These are phyloP conservation scores for Lampropteryx suffumata DNA, from an alignment of 2,888 invertebrate species.

Conservation along the genomic window DNA sequence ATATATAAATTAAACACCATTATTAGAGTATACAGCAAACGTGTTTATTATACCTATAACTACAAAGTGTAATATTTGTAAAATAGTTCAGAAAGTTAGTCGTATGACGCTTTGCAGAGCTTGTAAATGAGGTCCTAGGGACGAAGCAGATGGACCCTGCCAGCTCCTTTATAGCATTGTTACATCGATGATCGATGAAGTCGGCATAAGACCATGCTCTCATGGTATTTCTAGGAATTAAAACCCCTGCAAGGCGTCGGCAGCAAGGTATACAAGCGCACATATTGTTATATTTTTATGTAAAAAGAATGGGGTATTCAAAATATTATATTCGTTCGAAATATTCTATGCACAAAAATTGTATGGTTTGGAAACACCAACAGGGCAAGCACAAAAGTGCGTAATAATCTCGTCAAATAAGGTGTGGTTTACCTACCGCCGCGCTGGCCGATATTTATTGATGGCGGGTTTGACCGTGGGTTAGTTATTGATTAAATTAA, in stretches of 20 bases:
- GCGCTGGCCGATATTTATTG: too few relatives aligned
- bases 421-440: too few relatives aligned
- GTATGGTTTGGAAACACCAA: too few relatives aligned
- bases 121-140: background rate
- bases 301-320: too few relatives aligned
- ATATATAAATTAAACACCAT: conserved; percentile 24
- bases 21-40: conserved; percentile 34
- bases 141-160: background rate
- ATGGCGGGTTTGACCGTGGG: too few relatives aligned
- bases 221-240: background rate
- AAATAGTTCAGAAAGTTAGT: conserved; percentile 32
- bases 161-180: background rate
- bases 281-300: background rate
- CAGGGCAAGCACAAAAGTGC: conserved; percentile 1
- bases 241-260: background rate
- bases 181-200: background rate
- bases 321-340: too few relatives aligned
- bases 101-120: conserved; percentile 26
- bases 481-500: too few relatives aligned
- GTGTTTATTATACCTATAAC: conserved; percentile 29
- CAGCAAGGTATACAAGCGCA: background rate
- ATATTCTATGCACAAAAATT: background rate
- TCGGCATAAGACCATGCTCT: background rate
- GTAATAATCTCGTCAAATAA: too few relatives aligned
- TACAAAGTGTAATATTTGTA: conserved; percentile 29